These are phyloP conservation scores for Lamprologus sp. DNA, from an alignment of 2,113 vertebrate genomes.

Conservation along the genomic window DNA sequence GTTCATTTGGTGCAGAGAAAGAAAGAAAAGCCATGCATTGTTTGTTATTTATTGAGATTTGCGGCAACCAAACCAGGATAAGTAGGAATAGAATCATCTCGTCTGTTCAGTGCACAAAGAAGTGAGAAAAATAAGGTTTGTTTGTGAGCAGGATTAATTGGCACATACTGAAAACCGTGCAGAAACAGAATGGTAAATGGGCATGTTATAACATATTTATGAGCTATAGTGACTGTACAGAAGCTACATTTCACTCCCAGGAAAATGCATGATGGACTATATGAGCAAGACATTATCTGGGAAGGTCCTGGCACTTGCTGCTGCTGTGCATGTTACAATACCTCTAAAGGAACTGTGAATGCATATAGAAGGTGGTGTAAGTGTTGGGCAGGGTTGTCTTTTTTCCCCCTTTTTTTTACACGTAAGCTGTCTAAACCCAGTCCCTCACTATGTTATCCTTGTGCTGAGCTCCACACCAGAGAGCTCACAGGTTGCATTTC, in stretches of 20 bases:
- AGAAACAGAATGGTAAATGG: background rate
- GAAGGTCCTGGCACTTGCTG: background rate
- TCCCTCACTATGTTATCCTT: background rate
- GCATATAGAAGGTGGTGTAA: background rate
- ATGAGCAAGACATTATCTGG: background rate
- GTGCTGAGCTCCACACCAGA: background rate
- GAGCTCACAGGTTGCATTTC: background rate
- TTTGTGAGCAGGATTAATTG: background rate
- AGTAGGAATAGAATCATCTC: background rate
- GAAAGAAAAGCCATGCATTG: background rate
- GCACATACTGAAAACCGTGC: background rate
- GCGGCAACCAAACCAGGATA: background rate
- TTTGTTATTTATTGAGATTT: background rate
- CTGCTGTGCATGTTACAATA: background rate
- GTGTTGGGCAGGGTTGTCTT: background rate
- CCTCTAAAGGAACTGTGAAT: background rate
- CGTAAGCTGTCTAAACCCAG: background rate
- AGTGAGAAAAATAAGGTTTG: background rate
- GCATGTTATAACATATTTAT: background rate
- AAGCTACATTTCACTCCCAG: background rate
- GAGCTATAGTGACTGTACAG: background rate
- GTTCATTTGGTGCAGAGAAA: background rate
- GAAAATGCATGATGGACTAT: background rate
- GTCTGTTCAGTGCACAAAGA: background rate
- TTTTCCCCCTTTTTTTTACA: fast-evolving